Percentiles rank a stretch among this genome's conserved stretches.
These are phyloP conservation scores for Bactericera cockerelli DNA, from an alignment of 1,140 invertebrate species.

Conservation along the genomic window DNA sequence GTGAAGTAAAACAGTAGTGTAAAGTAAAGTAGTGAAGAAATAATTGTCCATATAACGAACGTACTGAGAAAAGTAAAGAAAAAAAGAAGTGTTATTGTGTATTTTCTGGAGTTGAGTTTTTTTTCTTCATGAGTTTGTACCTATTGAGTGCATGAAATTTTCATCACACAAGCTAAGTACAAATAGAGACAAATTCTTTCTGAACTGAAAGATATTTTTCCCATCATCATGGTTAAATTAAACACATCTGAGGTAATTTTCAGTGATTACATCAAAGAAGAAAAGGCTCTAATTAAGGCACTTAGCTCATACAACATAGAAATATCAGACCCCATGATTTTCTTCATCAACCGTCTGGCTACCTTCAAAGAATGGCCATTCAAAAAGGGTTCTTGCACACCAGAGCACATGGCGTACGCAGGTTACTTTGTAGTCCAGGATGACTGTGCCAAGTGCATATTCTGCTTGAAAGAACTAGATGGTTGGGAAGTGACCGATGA, in stretches of 20 bases:
- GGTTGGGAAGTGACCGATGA: constrained; percentile 60
- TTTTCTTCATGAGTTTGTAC: too few species aligned
- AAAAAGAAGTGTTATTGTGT: too few species aligned
- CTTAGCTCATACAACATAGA: too few species aligned
- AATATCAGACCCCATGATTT: not conserved
- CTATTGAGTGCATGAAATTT: too few species aligned
- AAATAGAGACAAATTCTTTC: constrained; percentile 17
- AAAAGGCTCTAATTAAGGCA: constrained; percentile 13
- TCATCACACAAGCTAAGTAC: too few species aligned
- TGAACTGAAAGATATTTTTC: too few species aligned
- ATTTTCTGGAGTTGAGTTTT: too few species aligned
- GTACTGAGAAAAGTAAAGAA: too few species aligned
- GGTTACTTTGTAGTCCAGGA: constrained; percentile 53
- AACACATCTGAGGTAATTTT: constrained; percentile 12
- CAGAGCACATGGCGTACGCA: constrained; percentile 37
- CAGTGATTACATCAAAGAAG: constrained; percentile 14
- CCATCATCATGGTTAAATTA: too few species aligned
- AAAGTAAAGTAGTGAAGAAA: too few species aligned
- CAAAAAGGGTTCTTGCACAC: not conserved
- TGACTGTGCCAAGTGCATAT: constrained; percentile 53
- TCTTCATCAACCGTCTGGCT: not conserved
- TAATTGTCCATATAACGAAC: too few species aligned
- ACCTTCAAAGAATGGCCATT: constrained; percentile 8
- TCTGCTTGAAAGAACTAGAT: constrained; percentile 57
- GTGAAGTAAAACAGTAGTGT: too few species aligned